Evolutionary conservation across 2,113 vertebrate genomes (phyloP), one percentile per base, ranked within the genome.

Genomic region (Ariopsis seemanni): DNA sequence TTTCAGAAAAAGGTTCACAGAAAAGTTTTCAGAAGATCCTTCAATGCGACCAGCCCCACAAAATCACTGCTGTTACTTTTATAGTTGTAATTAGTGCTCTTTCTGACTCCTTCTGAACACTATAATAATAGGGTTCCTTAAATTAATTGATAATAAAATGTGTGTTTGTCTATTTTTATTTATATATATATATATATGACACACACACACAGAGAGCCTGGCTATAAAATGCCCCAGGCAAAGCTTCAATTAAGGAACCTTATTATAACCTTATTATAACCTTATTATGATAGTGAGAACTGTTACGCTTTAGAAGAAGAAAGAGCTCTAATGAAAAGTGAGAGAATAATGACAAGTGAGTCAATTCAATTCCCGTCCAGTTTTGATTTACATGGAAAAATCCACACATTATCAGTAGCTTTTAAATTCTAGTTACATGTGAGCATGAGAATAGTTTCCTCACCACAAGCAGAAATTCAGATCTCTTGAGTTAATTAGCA

Each of bases 401-500:
- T 50, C 4, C 17, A 18, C 53, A 87, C 34, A 87, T 81, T 81
- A 50, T 55, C 15, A 10, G 9, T 75, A 30, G 15, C 85, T 50
- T 72, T 17, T 74, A 52, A 87, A 72, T 60, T 74, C 55, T 87
- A 62, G 65, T 82, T 87, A 82, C 78, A 82, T 60, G 30, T 86
- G 78, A 82, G 65, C 78, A 72, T 12, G 14, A 69, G 60, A 55
- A n/a, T 52, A 82, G 82, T 82, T 55, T 62, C 55, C 6, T 72
- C 60, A 79, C 42, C 52, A 27, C 74, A 58, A 50, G 55, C 34
- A 60, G 79, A 87, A 72, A 82, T 74, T 87, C 18, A 82, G 63
- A 86, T 84, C 34, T 85, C 86, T 84, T 80, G 81, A 92, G 79
- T 90, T 81, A 74, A 88, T 91, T 87, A 90, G 90, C 72, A 25